A percentile compares a stretch with the other conserved stretches of the same genome.
phyloP scores from a whole-genome alignment of 2,888 invertebrate species.

The Phortica okadai region DNA sequence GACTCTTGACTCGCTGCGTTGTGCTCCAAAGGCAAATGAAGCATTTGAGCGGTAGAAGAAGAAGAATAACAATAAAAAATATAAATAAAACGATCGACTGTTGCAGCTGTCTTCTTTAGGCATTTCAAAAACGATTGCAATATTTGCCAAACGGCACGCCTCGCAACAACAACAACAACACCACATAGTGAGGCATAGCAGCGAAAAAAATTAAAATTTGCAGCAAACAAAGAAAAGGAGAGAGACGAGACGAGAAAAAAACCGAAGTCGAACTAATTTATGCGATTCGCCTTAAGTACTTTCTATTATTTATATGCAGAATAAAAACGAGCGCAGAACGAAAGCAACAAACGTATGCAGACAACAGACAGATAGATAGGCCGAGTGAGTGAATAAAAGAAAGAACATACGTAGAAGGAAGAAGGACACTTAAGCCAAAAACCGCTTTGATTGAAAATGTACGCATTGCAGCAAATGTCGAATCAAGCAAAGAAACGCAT shows the following conservation, averaged over 20 bases:
- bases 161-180: not conserved
- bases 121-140: conserved; percentile 16
- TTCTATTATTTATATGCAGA: conserved; percentile 26
- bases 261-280: conserved; percentile 17
- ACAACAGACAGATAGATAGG: not conserved
- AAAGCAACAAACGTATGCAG: not conserved
- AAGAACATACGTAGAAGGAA: not conserved
- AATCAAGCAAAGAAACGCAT: conserved; percentile 23
- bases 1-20: not conserved
- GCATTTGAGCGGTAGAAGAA: not conserved
- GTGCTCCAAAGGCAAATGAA: not conserved
- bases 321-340: not conserved
- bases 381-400: not conserved
- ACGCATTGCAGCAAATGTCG: conserved; percentile 28
- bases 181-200: not conserved
- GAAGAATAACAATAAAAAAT: not conserved
- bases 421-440: conserved; percentile 29
- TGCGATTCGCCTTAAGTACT: conserved; percentile 27
- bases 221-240: not conserved
- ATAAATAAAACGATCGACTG: not conserved
- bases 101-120: not conserved
- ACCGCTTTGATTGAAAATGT: conserved; percentile 27
- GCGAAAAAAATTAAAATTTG: conserved; percentile 3
- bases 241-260: not conserved
- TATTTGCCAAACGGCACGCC: conserved; percentile 16